Evolutionary conservation across 1,140 invertebrate species (phyloP).

Genomic region (Aporrectodea caliginosa): DNA sequence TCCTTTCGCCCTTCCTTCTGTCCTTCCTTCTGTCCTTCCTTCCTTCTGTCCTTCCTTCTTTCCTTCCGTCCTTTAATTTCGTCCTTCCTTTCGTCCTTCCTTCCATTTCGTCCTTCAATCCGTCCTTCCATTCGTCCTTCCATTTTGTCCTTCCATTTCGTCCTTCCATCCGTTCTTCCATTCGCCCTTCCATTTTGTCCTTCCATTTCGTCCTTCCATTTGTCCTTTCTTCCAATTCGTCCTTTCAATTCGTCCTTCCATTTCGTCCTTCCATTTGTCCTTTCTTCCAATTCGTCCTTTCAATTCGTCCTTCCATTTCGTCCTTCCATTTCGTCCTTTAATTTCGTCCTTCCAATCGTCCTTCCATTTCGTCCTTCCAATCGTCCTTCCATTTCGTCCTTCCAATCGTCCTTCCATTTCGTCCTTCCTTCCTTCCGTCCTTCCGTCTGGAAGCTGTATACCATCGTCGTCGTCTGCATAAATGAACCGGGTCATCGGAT

Average conservation of each 20-base stretch:
- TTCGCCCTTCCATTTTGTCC: background rate
- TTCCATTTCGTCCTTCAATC: background rate
- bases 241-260: too few species aligned
- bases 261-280: background rate
- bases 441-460: background rate
- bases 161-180: background rate
- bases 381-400: background rate
- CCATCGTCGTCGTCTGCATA: background rate
- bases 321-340: background rate
- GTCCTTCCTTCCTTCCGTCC: background rate
- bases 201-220: too few species aligned
- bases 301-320: background rate
- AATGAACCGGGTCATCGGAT: background rate
- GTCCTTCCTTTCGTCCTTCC: background rate
- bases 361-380: background rate
- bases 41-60: background rate
- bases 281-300: background rate
- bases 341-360: background rate
- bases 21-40: background rate
- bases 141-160: background rate
- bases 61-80: background rate
- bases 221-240: too few species aligned
- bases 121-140: background rate
- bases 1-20: background rate
- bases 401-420: too few species aligned